Evolutionary conservation across 2,888 invertebrate genomes (phyloP), one percentile per base, ranked within the genome.

Genomic region (Digitonthophagus gazella): DNA sequence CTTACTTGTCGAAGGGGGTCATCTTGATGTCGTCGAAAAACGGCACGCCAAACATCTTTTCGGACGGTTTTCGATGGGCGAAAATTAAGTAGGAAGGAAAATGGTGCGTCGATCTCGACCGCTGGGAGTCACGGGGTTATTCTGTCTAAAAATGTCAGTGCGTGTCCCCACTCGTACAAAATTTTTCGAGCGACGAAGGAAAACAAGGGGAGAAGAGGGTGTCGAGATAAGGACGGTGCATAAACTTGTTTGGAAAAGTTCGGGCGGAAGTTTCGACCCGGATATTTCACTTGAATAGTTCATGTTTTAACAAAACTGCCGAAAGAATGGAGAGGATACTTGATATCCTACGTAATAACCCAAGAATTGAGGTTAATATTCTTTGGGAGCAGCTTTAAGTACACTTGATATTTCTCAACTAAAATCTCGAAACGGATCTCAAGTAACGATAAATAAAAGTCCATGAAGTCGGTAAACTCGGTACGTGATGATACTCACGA

Each of bases 1-100:
- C 72, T 72, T 67, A 72, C 72, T 72, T 65, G 14, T 44, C 57
- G 65, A 71, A 71, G 58, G 67, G 70, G 3, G 58, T 57, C 56
- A 44, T 67, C 20, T 67, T 67, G 70, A 72, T 67, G 11, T 63
- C 58, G 15, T 69, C 67, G 57, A 70, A 72, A 16, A 71, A 71
- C 14, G 65, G 70, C 15, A 69, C 22, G 55, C 71, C 70, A 67
- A 72, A 61, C 72, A 72, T 72, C 15, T 65, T 68, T 63, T 16
- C 28, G 56, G 16, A 64, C 11, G 44, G 4, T 11, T 11, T 15
- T 11, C 5, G 54, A 44, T 22, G 28, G 55, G 44, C 18, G 67
- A 44, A 67, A 22, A 58, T 20, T 56, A 14, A 22, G 22, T 16
- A 11, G n/a, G 28, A 58, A 22, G 28, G n/a, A 67, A 15, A 57